Evolutionary conservation across 2,888 invertebrate genomes (phyloP).

Genomic region (Phania funesta): DNA sequence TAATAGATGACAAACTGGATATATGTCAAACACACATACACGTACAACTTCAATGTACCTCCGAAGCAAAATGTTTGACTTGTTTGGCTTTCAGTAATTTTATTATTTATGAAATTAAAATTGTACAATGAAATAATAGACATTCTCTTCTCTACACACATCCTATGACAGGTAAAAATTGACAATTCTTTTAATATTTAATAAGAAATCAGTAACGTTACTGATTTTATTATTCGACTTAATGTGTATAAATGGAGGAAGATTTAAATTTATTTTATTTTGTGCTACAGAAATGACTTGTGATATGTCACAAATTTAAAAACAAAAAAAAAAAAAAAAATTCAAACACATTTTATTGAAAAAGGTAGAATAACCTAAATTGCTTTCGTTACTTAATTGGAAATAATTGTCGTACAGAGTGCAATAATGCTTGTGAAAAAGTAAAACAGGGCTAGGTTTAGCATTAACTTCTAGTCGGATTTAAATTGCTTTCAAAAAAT

Average conservation of each 20-base stretch:
- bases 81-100: conserved; percentile 40
- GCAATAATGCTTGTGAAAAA: too few relatives aligned
- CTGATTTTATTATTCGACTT: conserved; percentile 26
- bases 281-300: not conserved
- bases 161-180: conserved; percentile 53
- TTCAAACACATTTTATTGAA: not conserved
- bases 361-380: too few relatives aligned
- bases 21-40: conserved; percentile 16
- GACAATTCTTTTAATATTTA: conserved; percentile 61
- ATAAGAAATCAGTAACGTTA: conserved; percentile 38
- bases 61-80: conserved; percentile 40
- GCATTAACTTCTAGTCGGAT: too few relatives aligned
- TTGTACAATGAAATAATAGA: conserved; percentile 31
- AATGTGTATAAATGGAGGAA: not conserved
- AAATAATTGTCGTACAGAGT: too few relatives aligned
- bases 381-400: too few relatives aligned
- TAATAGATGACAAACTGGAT: conserved; percentile 13
- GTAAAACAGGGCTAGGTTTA: too few relatives aligned
- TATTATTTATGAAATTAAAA: conserved; percentile 48
- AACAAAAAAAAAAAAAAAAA: too few relatives aligned
- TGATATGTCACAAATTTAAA: too few relatives aligned
- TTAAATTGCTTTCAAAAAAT: too few relatives aligned
- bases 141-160: not conserved
- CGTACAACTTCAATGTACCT: conserved; percentile 3
- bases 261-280: not conserved